A percentile compares a stretch with the other conserved stretches of the same genome.
phyloP scores from a whole-genome alignment of 2,888 invertebrate genomes.

The Microctonus aethiopoides region DNA sequence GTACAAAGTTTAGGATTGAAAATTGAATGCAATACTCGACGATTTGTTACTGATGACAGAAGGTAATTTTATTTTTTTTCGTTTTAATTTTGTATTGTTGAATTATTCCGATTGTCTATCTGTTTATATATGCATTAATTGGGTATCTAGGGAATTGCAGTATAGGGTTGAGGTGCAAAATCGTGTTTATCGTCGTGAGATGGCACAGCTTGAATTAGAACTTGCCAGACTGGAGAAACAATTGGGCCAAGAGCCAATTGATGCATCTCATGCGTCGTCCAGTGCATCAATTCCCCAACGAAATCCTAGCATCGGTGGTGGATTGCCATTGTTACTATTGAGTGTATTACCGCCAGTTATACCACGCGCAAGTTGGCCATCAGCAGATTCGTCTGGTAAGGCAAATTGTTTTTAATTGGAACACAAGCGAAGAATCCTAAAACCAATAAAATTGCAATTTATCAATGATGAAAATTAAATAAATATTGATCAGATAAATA shows the following conservation, averaged over 20 bases:
- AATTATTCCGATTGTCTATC: background rate
- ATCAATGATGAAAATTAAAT: background rate
- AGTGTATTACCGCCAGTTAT: slow-evolving; percentile 82
- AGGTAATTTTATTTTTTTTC: slow-evolving; percentile 60
- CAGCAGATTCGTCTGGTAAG: slow-evolving; percentile 72
- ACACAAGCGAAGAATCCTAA: slow-evolving; percentile 34
- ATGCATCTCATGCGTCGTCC: slow-evolving; percentile 69
- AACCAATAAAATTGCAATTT: slow-evolving; percentile 26
- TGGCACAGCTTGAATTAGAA: slow-evolving; percentile 82
- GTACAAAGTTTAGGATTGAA: slow-evolving; percentile 90
- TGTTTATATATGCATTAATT: slow-evolving; percentile 15
- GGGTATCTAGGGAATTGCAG: slow-evolving; percentile 73
- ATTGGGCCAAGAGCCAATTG: slow-evolving; percentile 71
- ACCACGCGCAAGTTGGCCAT: slow-evolving; percentile 82
- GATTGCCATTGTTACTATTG: slow-evolving; percentile 76
- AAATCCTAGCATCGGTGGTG: slow-evolving; percentile 77
- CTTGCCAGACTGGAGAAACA: slow-evolving; percentile 79
- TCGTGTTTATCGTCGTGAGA: slow-evolving; percentile 85
- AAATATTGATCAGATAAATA: background rate
- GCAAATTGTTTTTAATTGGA: slow-evolving; percentile 10
- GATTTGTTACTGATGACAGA: slow-evolving; percentile 85
- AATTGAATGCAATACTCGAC: slow-evolving; percentile 87
- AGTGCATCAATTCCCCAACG: slow-evolving; percentile 71
- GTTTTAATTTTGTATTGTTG: background rate
- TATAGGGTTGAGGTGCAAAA: slow-evolving; percentile 93